phyloP scores from a whole-genome alignment of 2,888 invertebrate species.

The Dermolepida albohirtum region DNA sequence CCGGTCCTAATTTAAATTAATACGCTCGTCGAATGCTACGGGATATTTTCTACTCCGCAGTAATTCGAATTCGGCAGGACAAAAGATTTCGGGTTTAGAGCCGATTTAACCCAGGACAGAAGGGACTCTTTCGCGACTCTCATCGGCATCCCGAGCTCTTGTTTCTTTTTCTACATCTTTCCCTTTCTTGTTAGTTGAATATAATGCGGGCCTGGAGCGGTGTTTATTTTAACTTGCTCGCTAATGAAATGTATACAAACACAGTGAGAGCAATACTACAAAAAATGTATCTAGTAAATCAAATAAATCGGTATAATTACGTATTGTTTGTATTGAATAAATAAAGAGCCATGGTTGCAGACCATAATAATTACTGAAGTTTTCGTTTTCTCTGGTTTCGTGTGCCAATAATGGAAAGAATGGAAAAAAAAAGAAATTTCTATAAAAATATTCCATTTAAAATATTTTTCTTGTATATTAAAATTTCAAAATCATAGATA shows the following conservation, averaged over 20 bases:
- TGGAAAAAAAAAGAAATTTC: too few relatives aligned
- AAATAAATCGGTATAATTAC: background rate
- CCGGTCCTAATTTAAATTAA: constrained; percentile 17
- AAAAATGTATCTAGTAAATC: background rate
- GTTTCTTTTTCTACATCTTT: background rate
- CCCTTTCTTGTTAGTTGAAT: background rate
- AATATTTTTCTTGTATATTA: too few relatives aligned
- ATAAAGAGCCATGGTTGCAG: too few relatives aligned
- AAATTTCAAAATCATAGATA: too few relatives aligned
- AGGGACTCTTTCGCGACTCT: background rate
- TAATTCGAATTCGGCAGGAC: constrained; percentile 5
- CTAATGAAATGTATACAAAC: constrained; percentile 11
- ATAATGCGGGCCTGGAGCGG: background rate
- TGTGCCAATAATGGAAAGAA: too few relatives aligned
- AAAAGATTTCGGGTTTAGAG: constrained; percentile 25
- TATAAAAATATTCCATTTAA: too few relatives aligned
- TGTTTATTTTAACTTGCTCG: constrained; percentile 18
- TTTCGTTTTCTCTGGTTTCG: too few relatives aligned
- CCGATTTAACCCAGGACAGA: constrained; percentile 17
- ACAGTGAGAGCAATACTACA: background rate
- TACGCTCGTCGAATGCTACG: constrained; percentile 8
- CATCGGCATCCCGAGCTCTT: too few relatives aligned
- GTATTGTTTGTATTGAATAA: too few relatives aligned
- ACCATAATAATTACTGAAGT: too few relatives aligned
- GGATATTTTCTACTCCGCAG: constrained; percentile 4